phyloP scores from a whole-genome alignment of 2,797 vertebrate genomes.

The Acestrorhynchus altus region DNA sequence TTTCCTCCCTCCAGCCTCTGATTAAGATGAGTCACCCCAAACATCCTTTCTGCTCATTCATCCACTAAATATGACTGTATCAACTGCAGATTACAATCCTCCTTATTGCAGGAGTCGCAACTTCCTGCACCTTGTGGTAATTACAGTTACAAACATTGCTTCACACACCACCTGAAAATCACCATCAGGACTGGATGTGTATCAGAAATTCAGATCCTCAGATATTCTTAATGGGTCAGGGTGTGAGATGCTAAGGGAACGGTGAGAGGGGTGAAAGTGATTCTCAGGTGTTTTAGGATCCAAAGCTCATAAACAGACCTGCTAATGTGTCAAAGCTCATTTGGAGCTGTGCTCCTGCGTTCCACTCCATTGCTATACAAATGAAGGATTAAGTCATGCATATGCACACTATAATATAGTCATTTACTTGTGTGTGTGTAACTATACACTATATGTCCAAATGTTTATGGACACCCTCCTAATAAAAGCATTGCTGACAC shows the following conservation, averaged over 20 bases:
- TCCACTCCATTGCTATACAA: neutral
- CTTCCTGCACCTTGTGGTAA: slow-evolving; percentile 1
- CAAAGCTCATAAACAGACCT: slow-evolving; percentile 14
- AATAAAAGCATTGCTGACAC: no score
- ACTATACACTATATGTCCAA: no score
- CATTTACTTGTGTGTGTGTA: neutral
- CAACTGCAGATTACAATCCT: neutral
- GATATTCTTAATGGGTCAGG: neutral
- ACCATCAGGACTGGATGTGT: neutral
- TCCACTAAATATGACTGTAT: neutral
- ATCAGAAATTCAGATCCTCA: neutral
- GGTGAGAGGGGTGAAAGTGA: neutral
- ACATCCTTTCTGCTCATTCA: slow-evolving; percentile 10
- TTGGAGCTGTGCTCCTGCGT: neutral
- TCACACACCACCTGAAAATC: neutral
- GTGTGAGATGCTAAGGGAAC: neutral
- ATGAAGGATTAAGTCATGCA: neutral
- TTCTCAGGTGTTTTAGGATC: neutral
- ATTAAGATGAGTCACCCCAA: slow-evolving; percentile 8
- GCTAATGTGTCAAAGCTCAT: slow-evolving; percentile 11
- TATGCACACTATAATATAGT: neutral
- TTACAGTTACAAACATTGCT: slow-evolving; percentile 4
- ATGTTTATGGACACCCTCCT: no score
- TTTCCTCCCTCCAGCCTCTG: neutral
- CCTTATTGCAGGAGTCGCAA: neutral